Conservation (phyloP, 2,113 vertebrate genomes). For the human region DNA sequence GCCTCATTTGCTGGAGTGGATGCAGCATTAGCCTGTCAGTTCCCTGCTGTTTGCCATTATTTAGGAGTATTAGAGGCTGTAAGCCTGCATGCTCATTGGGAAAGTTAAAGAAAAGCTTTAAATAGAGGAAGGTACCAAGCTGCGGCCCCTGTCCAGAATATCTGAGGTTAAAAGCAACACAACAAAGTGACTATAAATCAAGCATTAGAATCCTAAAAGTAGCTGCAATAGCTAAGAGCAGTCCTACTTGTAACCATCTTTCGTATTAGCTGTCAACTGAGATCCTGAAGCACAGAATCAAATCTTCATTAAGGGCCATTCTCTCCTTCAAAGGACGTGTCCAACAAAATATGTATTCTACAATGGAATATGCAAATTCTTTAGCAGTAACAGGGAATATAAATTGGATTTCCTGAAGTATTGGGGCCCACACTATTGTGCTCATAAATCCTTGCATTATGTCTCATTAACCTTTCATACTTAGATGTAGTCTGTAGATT, state of each 20-base stretch:
- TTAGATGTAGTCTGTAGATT: neutral
- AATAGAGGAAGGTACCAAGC: neutral
- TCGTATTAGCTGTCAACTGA: neutral
- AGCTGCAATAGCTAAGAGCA: neutral
- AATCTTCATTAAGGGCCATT: neutral
- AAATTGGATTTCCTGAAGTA: neutral
- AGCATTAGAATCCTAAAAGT: neutral
- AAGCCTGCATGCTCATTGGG: neutral
- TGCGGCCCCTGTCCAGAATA: neutral
- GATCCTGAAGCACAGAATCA: neutral
- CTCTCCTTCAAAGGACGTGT: neutral
- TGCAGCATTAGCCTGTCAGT: slow-evolving; percentile 33
- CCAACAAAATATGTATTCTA: neutral
- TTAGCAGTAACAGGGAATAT: neutral
- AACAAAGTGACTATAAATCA: neutral
- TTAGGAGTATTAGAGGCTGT: slow-evolving; percentile 36
- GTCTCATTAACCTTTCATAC: neutral
- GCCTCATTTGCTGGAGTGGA: slow-evolving; percentile 54
- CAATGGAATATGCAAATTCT: too few species aligned
- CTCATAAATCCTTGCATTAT: neutral
- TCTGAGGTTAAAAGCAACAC: neutral
- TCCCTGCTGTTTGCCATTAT: slow-evolving; percentile 62
- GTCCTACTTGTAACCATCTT: neutral
- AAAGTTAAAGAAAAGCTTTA: slow-evolving; percentile 11
- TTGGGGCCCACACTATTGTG: rapidly evolving